A percentile compares a stretch with the other conserved stretches of the same genome.
phyloP scores from a whole-genome alignment of 1,140 invertebrate species.

The Stenopsyche tienmushanensis region DNA sequence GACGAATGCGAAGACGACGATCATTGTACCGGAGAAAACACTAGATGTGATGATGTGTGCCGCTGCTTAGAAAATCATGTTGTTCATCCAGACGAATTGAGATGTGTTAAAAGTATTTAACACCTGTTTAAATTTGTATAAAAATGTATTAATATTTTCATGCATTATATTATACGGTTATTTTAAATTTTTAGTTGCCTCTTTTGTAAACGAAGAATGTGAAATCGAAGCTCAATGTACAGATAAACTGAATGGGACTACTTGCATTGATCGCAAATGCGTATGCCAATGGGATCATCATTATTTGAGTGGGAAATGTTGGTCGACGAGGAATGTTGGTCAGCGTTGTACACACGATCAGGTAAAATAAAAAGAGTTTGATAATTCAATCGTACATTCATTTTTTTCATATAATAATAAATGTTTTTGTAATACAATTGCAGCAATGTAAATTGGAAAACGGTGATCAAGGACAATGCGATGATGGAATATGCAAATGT shows the following conservation, averaged over 20 bases:
- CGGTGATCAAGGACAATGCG: slow-evolving; percentile 52
- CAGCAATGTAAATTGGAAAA: slow-evolving; percentile 54
- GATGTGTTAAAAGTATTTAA: slow-evolving; percentile 33
- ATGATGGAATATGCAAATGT: slow-evolving; percentile 51
- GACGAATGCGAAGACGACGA: slow-evolving; percentile 52
- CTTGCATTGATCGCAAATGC: slow-evolving; percentile 24
- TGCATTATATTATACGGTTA: too few species aligned
- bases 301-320: slow-evolving; percentile 7
- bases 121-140: neutral
- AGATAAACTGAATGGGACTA: slow-evolving; percentile 14
- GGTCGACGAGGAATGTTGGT: slow-evolving; percentile 7
- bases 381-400: neutral
- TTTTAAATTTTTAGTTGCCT: slow-evolving; percentile 22
- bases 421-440: too few species aligned
- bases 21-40: slow-evolving; percentile 50
- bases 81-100: slow-evolving; percentile 42
- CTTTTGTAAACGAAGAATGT: slow-evolving; percentile 21
- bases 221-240: slow-evolving; percentile 38
- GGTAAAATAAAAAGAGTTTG: slow-evolving; percentile 28
- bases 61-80: slow-evolving; percentile 50
- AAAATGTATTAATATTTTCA: neutral
- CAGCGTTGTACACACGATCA: slow-evolving; percentile 23
- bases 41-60: slow-evolving; percentile 50
- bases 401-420: neutral
- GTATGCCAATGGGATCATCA: slow-evolving; percentile 28